phyloP scores from a whole-genome alignment of 2,888 invertebrate species.

The Cataglyphis rosenhaueri region DNA sequence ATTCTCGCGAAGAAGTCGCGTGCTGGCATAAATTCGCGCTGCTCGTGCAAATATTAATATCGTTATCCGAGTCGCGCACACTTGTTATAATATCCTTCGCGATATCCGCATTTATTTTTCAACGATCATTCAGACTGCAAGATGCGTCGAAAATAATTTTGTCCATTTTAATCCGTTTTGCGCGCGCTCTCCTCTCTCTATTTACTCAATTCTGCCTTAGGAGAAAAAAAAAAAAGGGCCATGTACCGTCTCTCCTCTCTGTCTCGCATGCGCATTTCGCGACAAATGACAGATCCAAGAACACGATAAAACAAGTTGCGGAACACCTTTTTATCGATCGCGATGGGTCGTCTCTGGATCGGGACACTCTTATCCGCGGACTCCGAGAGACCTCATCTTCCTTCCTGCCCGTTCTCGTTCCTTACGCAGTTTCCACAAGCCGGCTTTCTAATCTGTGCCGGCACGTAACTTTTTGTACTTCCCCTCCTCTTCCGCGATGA shows the following conservation, averaged over 20 bases:
- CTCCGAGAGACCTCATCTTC: slow-evolving; percentile 7
- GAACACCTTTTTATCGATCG: slow-evolving; percentile 49
- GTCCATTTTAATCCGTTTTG: not conserved
- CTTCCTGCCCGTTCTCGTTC: not conserved
- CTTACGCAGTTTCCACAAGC: not conserved
- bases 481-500: not conserved
- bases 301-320: slow-evolving; percentile 33
- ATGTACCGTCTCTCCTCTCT: not conserved
- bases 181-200: not conserved
- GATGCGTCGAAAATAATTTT: not conserved
- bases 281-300: slow-evolving; percentile 1
- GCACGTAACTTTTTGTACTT: slow-evolving; percentile 20
- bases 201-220: not conserved
- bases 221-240: not conserved
- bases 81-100: slow-evolving; percentile 45
- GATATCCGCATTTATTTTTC: slow-evolving; percentile 11
- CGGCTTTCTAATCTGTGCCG: slow-evolving; percentile 26
- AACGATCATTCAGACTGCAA: not conserved
- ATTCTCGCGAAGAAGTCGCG: slow-evolving; percentile 29
- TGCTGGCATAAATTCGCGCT: slow-evolving; percentile 36
- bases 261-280: not conserved
- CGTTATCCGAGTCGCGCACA: slow-evolving; percentile 28
- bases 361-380: not conserved
- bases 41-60: slow-evolving; percentile 42
- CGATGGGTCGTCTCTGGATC: slow-evolving; percentile 5